Evolutionary conservation across 37 sponge, comb jelly and placozoan genomes (phyloP).

Genomic region (Oopsacas minuta): DNA sequence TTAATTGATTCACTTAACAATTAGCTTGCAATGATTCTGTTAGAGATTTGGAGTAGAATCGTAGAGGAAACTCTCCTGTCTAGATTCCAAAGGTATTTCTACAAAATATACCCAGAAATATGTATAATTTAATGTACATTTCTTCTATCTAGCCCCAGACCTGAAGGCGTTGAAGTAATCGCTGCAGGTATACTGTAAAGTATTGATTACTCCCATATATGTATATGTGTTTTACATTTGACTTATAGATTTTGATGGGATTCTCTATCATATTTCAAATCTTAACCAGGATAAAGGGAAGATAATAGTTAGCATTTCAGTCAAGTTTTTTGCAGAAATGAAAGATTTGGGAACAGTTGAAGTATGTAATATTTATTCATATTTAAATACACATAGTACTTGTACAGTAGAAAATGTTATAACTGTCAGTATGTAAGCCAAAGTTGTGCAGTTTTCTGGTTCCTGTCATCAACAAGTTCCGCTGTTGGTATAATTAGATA

Average conservation of each 20-base stretch:
- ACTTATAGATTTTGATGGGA: conserved; percentile 81
- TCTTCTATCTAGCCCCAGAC: conserved; percentile 43
- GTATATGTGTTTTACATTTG: background rate
- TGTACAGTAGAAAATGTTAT: too few relatives aligned
- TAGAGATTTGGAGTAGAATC: conserved; percentile 79
- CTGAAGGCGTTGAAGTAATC: conserved; percentile 76
- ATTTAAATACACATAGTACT: too few relatives aligned
- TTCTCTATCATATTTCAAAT: conserved; percentile 81
- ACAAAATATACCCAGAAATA: too few relatives aligned
- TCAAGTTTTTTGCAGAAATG: conserved; percentile 80
- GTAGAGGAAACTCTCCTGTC: conserved; percentile 65
- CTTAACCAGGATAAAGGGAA: conserved; percentile 75
- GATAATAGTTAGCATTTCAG: conserved; percentile 73
- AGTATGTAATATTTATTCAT: too few relatives aligned
- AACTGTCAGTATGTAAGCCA: too few relatives aligned
- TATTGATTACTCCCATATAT: background rate
- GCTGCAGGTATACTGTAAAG: conserved; percentile 44
- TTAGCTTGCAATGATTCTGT: conserved; percentile 75
- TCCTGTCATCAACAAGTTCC: too few relatives aligned
- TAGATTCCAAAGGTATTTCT: conserved; percentile 43
- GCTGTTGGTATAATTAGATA: too few relatives aligned
- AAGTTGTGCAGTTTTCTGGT: too few relatives aligned
- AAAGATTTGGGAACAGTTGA: conserved; percentile 67
- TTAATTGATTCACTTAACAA: too few relatives aligned
- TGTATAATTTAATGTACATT: too few relatives aligned